Evolutionary conservation across 2,888 invertebrate species (phyloP), one percentile per base, ranked within the genome.

Genomic region (Drosophila borborema): DNA sequence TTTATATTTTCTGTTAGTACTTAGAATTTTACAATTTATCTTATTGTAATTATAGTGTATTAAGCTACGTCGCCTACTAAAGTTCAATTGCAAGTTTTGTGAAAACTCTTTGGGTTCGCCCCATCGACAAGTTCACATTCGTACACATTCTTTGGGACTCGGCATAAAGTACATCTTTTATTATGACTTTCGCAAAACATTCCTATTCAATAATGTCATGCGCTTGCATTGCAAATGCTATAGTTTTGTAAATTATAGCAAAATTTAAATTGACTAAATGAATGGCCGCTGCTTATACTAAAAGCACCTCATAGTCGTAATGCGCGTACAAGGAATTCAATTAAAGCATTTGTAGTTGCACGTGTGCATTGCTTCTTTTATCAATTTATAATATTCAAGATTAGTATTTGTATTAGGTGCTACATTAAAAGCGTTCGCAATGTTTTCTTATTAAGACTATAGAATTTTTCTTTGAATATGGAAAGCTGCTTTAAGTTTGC

Each of bases 61-160:
- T 38, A 9, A 6, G 14, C 48, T 18, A 12, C 16, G 4, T 10
- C 16, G 76, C 77, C 77, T 80, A 76, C 77, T 66, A 2, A 1
- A 59, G 6, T 20, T n/a, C 12, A 14, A 3, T 2, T 18, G 16
- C 16, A 63, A 55, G 3, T 12, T 20, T 18, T 16, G 14, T 7
- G n/a, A 49, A 54, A 45, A 53, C 53, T 46, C 31, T 36, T 23
- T 23, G 10, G 48, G 20, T 31, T 14, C 10, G 12, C 36, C 23
- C 36, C 23, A 6, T 31, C 38, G 14, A 10, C 10, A 18, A 40
- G 40, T 10, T 9, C 18, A 20, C 31, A 31, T 40, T 46, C 45
- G 7, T 28, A 18, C 38, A 64, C 74, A 75, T 80, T 75, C 70
- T 64, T 67, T 2, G 14, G 40, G 80, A 80, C 77, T 77, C 70